Base-by-base conservation (phyloP, 2,113 vertebrate genomes). In the Clarias gariepinus region DNA sequence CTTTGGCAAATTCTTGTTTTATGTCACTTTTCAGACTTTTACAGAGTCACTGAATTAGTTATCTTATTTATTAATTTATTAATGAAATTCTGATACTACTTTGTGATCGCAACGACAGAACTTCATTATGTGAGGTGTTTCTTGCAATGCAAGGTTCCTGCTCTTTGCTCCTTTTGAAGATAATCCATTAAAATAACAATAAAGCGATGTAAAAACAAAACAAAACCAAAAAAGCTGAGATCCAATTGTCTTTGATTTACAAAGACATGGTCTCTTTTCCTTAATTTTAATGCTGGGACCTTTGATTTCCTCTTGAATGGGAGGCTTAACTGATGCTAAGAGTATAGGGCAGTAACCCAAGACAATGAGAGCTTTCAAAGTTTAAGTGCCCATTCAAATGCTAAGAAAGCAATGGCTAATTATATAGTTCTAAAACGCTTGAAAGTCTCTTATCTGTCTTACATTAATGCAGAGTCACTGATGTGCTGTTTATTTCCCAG, bases 311-410 rank as follows among this genome's bases (percentile, higher is more conserved):
- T 92, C 92, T 89, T 94, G 93, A 94, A 94, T 94, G 89, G 92
- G 83, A 92, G 94, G 89, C 92, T 93, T 91, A 93, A 93, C 90
- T 92, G 91, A 94, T 93, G 93, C 73, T 90, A 91, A 91, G 90
- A 92, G 91, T 91, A 93, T 89, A 93, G 93, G 90, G 61, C 88
- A 93, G 92, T 94, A 93, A 91, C 92, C 91, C 92, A 94, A 95
- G 95, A 95, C 95, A 96, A 95, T 94, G 91, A 93, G 91, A 94
- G 93, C 94, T 95, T 94, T 94, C 92, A 95, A 91, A 94, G 93
- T 94, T 95, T 93, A 94, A 94, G 93, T 90, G 85, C 60, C 94
- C 90, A 95, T 95, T 96, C 92, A 95, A 89, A 95, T 96, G 95
- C 94, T 93, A 95, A 96, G 93, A 91, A 90, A 93, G 91, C 93